Conservation (phyloP, 2,113 vertebrate species). For the Centropus unirufus region DNA sequence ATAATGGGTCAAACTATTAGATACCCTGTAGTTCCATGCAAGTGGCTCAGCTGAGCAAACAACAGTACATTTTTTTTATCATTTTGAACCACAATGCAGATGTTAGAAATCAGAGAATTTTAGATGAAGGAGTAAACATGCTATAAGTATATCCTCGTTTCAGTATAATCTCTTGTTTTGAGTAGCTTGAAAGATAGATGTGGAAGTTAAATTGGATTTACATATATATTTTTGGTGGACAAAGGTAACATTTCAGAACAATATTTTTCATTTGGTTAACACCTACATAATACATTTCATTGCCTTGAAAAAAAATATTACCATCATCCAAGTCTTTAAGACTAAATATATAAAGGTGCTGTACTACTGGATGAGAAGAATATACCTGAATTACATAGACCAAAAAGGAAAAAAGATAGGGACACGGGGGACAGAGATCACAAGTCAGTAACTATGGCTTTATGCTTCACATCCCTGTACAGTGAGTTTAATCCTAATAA, state of each 20-base stretch:
- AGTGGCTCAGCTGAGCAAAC: neutral
- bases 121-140: neutral
- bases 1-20: neutral
- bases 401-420: neutral
- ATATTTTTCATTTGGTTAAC: neutral
- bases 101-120: neutral
- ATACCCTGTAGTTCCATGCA: neutral
- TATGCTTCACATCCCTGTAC: neutral
- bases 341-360: neutral
- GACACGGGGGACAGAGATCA: rapidly evolving
- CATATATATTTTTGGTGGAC: neutral
- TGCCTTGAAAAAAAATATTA: neutral
- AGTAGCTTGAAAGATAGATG: neutral
- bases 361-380: neutral
- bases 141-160: neutral
- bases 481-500: conserved; percentile 3
- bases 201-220: neutral
- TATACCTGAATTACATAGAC: neutral
- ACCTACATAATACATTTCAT: neutral
- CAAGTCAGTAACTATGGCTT: neutral
- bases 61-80: neutral
- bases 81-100: neutral
- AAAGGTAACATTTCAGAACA: neutral
- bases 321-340: neutral
- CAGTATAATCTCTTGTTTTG: neutral